These are phyloP conservation scores for Boleophthalmus pectinirostris DNA, from an alignment of 2,113 vertebrate species.

Conservation along the genomic window DNA sequence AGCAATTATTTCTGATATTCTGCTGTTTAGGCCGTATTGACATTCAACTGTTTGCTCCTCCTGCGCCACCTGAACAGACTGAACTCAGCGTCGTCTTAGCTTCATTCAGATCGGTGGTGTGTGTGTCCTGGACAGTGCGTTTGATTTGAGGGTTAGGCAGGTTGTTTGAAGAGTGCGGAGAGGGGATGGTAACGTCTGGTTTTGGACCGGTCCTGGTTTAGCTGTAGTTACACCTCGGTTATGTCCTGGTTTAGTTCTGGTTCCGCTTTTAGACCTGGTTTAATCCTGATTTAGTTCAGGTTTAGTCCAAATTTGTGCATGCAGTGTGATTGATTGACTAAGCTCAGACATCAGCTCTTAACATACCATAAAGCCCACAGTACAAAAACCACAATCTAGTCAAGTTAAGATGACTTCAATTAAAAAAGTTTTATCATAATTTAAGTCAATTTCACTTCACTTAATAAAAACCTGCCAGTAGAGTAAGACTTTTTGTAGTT, in stretches of 20 bases:
- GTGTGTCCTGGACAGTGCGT: slow-evolving; percentile 20
- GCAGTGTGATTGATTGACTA: too few species aligned
- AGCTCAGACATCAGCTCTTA: too few species aligned
- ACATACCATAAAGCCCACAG: too few species aligned
- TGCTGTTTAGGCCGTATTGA: slow-evolving; percentile 96
- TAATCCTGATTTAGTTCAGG: too few species aligned
- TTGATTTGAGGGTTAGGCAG: background rate
- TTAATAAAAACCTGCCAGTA: too few species aligned
- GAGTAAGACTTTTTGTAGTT: too few species aligned
- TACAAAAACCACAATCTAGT: too few species aligned
- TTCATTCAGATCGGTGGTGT: slow-evolving; percentile 9
- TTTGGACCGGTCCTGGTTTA: background rate
- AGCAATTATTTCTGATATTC: slow-evolving; percentile 99
- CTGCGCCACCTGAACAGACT: slow-evolving; percentile 34
- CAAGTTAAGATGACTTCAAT: too few species aligned
- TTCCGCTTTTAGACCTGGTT: background rate
- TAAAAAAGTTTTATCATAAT: too few species aligned
- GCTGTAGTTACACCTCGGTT: too few species aligned
- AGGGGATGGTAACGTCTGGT: background rate
- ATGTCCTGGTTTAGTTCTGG: background rate
- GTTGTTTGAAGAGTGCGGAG: background rate
- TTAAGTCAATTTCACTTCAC: too few species aligned
- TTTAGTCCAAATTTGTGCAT: too few species aligned
- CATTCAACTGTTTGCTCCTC: slow-evolving; percentile 71
- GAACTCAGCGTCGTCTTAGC: slow-evolving; percentile 30